phyloP scores from a whole-genome alignment of 53 echinoderm and acorn worm genomes.

The Holothuria leucospilota region DNA sequence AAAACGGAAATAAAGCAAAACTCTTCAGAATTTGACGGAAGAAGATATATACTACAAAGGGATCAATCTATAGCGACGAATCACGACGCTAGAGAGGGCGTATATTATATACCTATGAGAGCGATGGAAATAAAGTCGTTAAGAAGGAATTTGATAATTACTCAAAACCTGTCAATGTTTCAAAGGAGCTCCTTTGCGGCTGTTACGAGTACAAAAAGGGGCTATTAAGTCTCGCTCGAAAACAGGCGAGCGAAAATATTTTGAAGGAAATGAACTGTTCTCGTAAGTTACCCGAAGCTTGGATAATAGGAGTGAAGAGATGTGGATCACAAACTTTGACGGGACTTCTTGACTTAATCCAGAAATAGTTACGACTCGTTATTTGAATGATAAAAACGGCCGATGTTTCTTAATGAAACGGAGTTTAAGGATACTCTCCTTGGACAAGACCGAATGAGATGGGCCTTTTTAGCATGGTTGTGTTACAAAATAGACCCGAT shows the following conservation, averaged over 20 bases:
- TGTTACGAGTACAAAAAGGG: conserved; percentile 22
- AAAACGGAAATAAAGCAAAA: no score
- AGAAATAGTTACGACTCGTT: neutral
- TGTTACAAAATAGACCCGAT: neutral
- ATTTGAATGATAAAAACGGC: neutral
- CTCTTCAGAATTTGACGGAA: no score
- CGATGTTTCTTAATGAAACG: neutral
- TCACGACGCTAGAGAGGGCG: no score
- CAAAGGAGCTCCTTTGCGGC: conserved; percentile 14
- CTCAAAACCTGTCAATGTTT: no score
- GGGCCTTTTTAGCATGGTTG: conserved; percentile 6
- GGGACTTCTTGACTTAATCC: conserved; percentile 32
- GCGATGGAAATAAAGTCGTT: no score
- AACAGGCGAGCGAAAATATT: neutral
- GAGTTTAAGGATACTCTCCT: neutral
- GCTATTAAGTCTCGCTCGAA: neutral
- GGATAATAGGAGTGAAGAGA: conserved; percentile 40
- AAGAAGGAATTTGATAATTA: no score
- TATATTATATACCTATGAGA: no score
- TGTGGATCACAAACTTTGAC: conserved; percentile 34
- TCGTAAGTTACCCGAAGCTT: conserved; percentile 10
- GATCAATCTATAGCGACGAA: no score
- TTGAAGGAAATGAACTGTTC: neutral
- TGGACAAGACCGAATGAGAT: conserved; percentile 29
- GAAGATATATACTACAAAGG: no score